These are phyloP conservation scores for Mongoloraphidia duomilia DNA, from an alignment of 2,888 invertebrate species.

Conservation along the genomic window DNA sequence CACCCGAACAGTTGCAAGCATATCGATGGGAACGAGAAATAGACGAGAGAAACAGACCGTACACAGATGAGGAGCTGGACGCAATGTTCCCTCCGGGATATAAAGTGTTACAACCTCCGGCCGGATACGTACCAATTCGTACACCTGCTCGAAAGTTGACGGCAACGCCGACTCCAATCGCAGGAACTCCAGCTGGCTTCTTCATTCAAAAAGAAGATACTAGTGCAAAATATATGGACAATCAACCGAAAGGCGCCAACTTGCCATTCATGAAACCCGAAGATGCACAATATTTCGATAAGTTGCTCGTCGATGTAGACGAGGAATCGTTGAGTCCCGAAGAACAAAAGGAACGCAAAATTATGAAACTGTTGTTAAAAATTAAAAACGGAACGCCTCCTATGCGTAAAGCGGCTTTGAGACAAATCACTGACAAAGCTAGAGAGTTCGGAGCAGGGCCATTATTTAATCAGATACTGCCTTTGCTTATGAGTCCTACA, in stretches of 20 bases:
- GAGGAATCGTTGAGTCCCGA: constrained; percentile 91
- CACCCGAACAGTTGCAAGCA: constrained; percentile 96
- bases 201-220: constrained; percentile 88
- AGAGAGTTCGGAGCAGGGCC: constrained; percentile 97
- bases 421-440: constrained; percentile 98
- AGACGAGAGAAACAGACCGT: constrained; percentile 91
- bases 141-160: constrained; percentile 96
- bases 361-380: constrained; percentile 95
- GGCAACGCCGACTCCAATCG: constrained; percentile 95
- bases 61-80: constrained; percentile 94
- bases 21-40: constrained; percentile 98
- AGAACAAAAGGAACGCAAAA: constrained; percentile 95
- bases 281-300: constrained; percentile 99
- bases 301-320: constrained; percentile 93
- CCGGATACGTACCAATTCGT: constrained; percentile 88
- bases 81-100: constrained; percentile 96
- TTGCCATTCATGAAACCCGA: constrained; percentile 99
- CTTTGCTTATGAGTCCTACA: constrained; percentile 98
- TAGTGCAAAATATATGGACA: constrained; percentile 78
- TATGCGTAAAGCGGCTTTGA: constrained; percentile 93
- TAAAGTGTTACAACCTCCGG: constrained; percentile 90
- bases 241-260: constrained; percentile 91
- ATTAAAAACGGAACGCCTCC: constrained; percentile 99
- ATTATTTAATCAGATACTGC: constrained; percentile 96
- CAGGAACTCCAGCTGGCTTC: constrained; percentile 83